Percentiles rank a stretch among this genome's conserved stretches.
These are phyloP conservation scores for Sarcophaga subvicina DNA, from an alignment of 2,888 invertebrate species.

Conservation along the genomic window DNA sequence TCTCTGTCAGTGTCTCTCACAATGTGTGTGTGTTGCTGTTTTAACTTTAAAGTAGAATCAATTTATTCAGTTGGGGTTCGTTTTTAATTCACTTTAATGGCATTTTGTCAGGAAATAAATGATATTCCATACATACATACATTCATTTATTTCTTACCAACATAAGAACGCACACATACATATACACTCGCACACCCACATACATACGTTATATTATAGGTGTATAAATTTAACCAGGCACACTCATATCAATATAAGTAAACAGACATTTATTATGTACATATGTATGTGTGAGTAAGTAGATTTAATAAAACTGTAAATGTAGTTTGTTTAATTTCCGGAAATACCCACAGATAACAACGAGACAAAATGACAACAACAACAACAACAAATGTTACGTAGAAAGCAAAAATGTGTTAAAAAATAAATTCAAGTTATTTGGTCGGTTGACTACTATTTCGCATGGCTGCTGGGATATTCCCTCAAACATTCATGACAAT, in stretches of 20 bases:
- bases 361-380: slow-evolving; percentile 13
- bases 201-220: too few species aligned
- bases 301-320: slow-evolving; percentile 32
- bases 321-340: slow-evolving; percentile 52
- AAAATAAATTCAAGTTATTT: slow-evolving; percentile 20
- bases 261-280: background rate
- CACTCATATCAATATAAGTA: too few species aligned
- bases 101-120: slow-evolving; percentile 51
- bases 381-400: background rate
- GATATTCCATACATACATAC: slow-evolving; percentile 36
- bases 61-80: slow-evolving; percentile 38
- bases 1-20: background rate
- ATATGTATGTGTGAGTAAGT: background rate
- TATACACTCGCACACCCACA: background rate
- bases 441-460: slow-evolving; percentile 9
- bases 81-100: slow-evolving; percentile 44
- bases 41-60: slow-evolving; percentile 20
- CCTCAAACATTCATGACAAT: slow-evolving; percentile 3
- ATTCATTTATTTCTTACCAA: background rate
- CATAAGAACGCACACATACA: background rate
- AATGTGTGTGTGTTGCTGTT: slow-evolving; percentile 3
- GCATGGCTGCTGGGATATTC: background rate
- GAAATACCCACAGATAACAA: slow-evolving; percentile 53
- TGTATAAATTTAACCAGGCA: too few species aligned
- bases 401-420: background rate